Evolutionary conservation across 2,888 invertebrate species (phyloP).

Genomic region (Drosophila silvestris): DNA sequence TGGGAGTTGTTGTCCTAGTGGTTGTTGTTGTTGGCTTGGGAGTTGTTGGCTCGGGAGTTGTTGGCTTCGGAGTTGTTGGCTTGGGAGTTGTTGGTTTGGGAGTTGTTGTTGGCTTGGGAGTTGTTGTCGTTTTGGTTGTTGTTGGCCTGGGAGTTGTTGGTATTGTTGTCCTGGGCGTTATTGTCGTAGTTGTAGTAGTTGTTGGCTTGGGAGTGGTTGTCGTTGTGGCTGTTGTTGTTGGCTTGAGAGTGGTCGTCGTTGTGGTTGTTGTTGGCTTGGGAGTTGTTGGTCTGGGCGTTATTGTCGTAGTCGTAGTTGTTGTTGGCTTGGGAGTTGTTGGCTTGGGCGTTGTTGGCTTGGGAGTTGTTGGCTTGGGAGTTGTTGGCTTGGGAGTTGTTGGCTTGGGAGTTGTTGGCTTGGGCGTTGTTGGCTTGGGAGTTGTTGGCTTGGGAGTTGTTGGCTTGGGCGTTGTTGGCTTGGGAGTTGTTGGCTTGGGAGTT

Average conservation of each 20-base stretch:
- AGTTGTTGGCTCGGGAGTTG: slow-evolving; percentile 8
- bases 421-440: too few relatives aligned
- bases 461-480: not conserved
- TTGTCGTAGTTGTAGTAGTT: not conserved
- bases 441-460: slow-evolving; percentile 1
- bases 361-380: too few relatives aligned
- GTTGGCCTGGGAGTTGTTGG: not conserved
- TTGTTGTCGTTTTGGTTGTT: not conserved
- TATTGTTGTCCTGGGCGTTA: slow-evolving; percentile 10
- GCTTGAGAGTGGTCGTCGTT: not conserved
- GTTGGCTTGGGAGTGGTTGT: slow-evolving; percentile 17
- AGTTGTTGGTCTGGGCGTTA: not conserved
- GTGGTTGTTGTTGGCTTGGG: not conserved
- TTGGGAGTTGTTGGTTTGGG: not conserved
- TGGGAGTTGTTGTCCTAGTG: not conserved
- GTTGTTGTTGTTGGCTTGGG: not conserved
- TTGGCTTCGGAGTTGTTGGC: not conserved
- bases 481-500: not conserved
- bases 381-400: too few relatives aligned
- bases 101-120: not conserved
- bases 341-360: too few relatives aligned
- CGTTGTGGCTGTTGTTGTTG: not conserved
- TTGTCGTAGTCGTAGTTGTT: too few relatives aligned
- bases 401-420: too few relatives aligned
- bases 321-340: too few relatives aligned